Conservation (phyloP, 2,113 vertebrate genomes). For the Beaufortia kweichowensis region DNA sequence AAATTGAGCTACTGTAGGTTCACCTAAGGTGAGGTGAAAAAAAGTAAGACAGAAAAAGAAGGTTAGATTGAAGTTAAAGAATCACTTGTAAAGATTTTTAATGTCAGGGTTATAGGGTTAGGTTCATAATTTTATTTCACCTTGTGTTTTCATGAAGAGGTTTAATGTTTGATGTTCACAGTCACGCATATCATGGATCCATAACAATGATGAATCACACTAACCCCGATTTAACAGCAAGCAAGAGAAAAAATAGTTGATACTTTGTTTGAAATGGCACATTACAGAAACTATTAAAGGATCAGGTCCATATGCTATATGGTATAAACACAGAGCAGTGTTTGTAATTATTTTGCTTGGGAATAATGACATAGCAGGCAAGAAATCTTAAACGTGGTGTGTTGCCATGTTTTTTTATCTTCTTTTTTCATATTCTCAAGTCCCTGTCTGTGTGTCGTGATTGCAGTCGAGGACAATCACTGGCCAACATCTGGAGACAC, state of each 20-base stretch:
- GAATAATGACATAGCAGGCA: conserved; percentile 57
- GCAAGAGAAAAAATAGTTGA: conserved; percentile 58
- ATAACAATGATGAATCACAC: conserved; percentile 61
- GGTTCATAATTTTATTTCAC: neutral
- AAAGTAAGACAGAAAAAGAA: too few species aligned
- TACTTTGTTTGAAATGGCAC: conserved; percentile 64
- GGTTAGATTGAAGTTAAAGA: too few species aligned
- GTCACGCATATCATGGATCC: conserved; percentile 54
- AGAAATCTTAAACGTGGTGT: conserved; percentile 50
- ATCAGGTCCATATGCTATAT: conserved; percentile 65
- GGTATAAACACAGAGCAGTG: conserved; percentile 60
- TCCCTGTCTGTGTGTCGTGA: conserved; percentile 51
- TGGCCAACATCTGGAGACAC: conserved; percentile 71
- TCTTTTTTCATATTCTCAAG: conserved; percentile 24
- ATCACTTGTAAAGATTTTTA: too few species aligned
- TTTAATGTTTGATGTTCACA: conserved; percentile 49
- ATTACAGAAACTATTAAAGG: conserved; percentile 62
- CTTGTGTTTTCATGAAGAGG: conserved; percentile 48
- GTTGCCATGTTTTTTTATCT: conserved; percentile 44
- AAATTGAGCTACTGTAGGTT: neutral
- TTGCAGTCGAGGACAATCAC: conserved; percentile 56
- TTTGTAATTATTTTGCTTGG: conserved; percentile 63
- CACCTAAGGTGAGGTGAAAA: neutral
- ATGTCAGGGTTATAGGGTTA: neutral
- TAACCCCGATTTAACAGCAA: conserved; percentile 54